Conservation (phyloP, 2,888 invertebrate genomes). For the Thymelicus lineola region DNA sequence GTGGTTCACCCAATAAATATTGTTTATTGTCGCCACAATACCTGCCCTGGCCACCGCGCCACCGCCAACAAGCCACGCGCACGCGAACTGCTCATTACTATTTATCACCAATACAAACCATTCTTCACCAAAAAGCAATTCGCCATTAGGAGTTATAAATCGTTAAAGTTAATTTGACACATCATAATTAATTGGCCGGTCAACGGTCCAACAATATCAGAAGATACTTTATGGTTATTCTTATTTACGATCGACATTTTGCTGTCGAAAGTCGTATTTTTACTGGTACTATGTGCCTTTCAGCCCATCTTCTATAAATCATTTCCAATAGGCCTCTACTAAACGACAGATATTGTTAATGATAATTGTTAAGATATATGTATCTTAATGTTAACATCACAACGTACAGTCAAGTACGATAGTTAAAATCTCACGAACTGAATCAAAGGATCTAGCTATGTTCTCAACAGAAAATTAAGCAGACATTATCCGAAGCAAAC, state of each 20-base stretch:
- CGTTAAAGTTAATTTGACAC: slow-evolving; percentile 14
- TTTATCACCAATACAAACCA: slow-evolving; percentile 30
- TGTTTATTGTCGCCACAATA: not conserved
- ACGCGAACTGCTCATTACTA: slow-evolving; percentile 33
- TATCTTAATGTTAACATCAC: too few relatives aligned
- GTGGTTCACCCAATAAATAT: slow-evolving; percentile 1
- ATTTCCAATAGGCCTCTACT: too few relatives aligned
- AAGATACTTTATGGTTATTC: not conserved
- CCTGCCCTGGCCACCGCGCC: slow-evolving; percentile 4
- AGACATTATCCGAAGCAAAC: too few relatives aligned
- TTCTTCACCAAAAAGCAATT: slow-evolving; percentile 29
- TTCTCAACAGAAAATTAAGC: too few relatives aligned
- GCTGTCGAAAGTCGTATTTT: not conserved
- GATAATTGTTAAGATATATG: too few relatives aligned
- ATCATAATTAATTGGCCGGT: slow-evolving; percentile 1
- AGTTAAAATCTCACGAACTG: too few relatives aligned
- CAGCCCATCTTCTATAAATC: too few relatives aligned
- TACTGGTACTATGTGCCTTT: not conserved
- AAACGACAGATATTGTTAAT: too few relatives aligned
- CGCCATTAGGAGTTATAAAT: slow-evolving; percentile 21
- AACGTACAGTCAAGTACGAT: too few relatives aligned
- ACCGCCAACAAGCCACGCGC: not conserved
- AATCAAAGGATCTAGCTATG: too few relatives aligned
- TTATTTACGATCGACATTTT: not conserved
- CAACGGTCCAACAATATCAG: not conserved